Evolutionary conservation across 30 jellyfish, hydroid and myxozoan genomes (phyloP), one percentile per base, ranked within the genome.

Genomic region (Turritopsis rubra): DNA sequence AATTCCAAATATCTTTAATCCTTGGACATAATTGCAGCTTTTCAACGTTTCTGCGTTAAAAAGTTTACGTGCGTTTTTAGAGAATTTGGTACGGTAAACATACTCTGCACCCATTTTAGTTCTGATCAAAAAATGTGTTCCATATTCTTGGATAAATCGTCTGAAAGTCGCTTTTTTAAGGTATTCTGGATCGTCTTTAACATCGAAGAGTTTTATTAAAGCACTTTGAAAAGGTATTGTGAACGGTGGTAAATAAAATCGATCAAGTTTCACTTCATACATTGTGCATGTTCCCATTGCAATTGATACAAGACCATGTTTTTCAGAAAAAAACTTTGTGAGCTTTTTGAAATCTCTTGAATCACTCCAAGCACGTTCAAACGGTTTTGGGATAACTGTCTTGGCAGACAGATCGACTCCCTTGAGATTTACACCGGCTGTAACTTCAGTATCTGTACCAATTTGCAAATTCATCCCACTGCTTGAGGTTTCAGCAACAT

Each of bases 321-420:
- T 17, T 25, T 66, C 16, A n/a, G 76, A 66, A 26, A 66, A 66
- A 66, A 66, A 66, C 8, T 66, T 25, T 66, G 28, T 25, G 8
- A 66, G 30, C 30, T 66, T 17, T 66, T 66, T 66, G 29, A 66
- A n/a, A 66, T 25, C 76, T n/a, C 30, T 21, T 21, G 76, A 66
- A 66, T 66, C 76, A 66, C 76, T 17, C 76, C 76, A 66, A 22
- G 76, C 76, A 3, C 76, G 76, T 66, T 21, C 30, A 66, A 66
- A 66, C 17, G 76, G 29, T 17, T 9, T 21, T 21, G 76, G 76
- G 17, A 66, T 66, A 22, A n/a, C 30, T 25, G 7, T 66, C 30
- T 66, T 25, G 30, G 76, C 76, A 3, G 28, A n/a, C 8, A 66
- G 17, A n/a, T 66, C 76, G 30, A 66, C 30, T 25, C 30, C 30